phyloP scores from a whole-genome alignment of 2,888 invertebrate genomes.

The Trissoscelio sp. region DNA sequence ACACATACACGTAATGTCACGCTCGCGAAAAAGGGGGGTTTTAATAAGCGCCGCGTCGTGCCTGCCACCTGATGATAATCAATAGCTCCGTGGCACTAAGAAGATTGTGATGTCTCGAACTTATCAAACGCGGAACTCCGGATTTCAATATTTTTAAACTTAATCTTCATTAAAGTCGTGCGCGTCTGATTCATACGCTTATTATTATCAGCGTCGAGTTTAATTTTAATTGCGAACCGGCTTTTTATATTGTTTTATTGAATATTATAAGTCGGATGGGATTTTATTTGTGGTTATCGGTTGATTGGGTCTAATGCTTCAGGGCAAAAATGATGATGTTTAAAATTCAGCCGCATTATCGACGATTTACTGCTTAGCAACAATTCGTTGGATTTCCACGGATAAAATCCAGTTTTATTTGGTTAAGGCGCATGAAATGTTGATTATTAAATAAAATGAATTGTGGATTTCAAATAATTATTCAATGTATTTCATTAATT shows the following conservation, averaged over 20 bases:
- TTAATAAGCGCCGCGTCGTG: conserved; percentile 48
- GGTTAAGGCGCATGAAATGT: neutral
- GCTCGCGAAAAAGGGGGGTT: conserved; percentile 47
- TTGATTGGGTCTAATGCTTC: neutral
- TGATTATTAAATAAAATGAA: no score
- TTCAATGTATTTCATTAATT: no score
- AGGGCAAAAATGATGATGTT: neutral
- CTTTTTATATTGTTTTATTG: neutral
- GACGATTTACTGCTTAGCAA: conserved; percentile 30
- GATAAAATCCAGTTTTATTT: neutral
- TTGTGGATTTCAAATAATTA: no score
- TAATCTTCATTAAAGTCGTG: conserved; percentile 5
- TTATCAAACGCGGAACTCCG: conserved; percentile 20
- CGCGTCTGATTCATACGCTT: neutral
- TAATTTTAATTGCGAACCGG: neutral
- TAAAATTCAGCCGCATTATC: conserved; percentile 19
- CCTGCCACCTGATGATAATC: conserved; percentile 66
- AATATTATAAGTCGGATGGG: neutral
- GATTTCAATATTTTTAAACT: conserved; percentile 33
- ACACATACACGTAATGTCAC: conserved; percentile 19
- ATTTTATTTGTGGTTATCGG: conserved; percentile 6
- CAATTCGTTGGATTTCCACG: neutral
- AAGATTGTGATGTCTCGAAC: conserved; percentile 42
- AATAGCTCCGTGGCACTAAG: conserved; percentile 39
- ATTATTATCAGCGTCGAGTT: neutral